phyloP scores from a whole-genome alignment of 2,888 invertebrate species.

The Trilocha varians region DNA sequence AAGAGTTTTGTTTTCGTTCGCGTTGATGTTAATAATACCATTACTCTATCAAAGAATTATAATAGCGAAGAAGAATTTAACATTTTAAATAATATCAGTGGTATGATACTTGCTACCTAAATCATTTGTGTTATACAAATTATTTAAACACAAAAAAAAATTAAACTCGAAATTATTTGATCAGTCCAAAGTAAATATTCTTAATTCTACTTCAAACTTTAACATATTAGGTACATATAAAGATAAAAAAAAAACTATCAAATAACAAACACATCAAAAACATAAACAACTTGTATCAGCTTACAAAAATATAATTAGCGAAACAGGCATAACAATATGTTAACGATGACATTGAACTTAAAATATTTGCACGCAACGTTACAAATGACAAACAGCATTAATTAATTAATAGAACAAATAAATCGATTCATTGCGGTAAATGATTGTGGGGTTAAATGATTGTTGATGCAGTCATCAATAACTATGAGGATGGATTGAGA shows the following conservation, averaged over 20 bases:
- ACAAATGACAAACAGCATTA: neutral
- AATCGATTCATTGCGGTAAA: neutral
- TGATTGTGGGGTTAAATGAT: neutral
- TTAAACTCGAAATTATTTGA: too few species aligned
- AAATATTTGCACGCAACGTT: neutral
- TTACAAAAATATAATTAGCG: slow-evolving; percentile 3
- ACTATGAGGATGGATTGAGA: neutral
- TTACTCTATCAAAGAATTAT: too few species aligned
- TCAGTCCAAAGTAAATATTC: neutral
- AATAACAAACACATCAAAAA: too few species aligned
- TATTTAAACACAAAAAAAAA: too few species aligned
- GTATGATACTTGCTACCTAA: too few species aligned
- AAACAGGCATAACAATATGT: slow-evolving; percentile 2
- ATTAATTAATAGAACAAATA: neutral
- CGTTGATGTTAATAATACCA: too few species aligned
- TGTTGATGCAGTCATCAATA: neutral
- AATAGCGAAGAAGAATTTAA: too few species aligned
- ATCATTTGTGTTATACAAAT: too few species aligned
- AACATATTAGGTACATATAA: neutral
- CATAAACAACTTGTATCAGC: neutral
- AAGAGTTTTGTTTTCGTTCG: too few species aligned
- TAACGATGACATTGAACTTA: neutral
- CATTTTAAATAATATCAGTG: too few species aligned
- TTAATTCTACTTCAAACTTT: neutral
- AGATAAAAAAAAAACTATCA: neutral